Conservation (phyloP, 1,140 invertebrate species). For the Drosophila melanica region DNA sequence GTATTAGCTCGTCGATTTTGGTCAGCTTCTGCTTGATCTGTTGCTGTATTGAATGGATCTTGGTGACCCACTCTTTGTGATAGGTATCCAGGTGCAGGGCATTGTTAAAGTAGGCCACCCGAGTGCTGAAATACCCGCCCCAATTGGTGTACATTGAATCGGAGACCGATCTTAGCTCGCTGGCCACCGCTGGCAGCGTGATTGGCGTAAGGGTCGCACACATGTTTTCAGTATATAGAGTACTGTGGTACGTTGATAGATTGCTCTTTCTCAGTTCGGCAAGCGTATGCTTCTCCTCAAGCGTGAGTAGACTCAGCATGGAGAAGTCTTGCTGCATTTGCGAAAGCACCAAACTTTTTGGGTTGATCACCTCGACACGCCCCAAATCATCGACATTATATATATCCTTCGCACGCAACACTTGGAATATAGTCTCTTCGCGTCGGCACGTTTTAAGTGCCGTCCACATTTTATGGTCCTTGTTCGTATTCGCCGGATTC, state of each 20-base stretch:
- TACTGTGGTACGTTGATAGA: conserved; percentile 58
- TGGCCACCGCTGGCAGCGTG: not conserved
- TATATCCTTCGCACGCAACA: conserved; percentile 85
- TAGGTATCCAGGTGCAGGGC: conserved; percentile 67
- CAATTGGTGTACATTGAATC: not conserved
- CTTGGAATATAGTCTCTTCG: conserved; percentile 90
- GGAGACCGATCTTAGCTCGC: conserved; percentile 8
- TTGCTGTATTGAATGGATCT: conserved; percentile 73
- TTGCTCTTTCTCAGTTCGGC: conserved; percentile 85
- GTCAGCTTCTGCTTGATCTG: conserved; percentile 84
- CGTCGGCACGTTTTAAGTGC: conserved; percentile 87
- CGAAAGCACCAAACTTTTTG: conserved; percentile 45
- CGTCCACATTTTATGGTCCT: conserved; percentile 65
- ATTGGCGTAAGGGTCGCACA: conserved; percentile 85
- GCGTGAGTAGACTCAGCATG: conserved; percentile 85
- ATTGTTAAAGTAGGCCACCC: not conserved
- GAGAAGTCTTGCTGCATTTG: conserved; percentile 67
- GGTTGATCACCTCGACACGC: conserved; percentile 34
- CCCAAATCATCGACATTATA: conserved; percentile 56
- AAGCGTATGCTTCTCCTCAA: conserved; percentile 85
- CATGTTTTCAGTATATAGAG: conserved; percentile 79
- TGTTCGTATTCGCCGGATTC: no score
- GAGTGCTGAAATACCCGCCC: not conserved
- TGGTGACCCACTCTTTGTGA: conserved; percentile 84
- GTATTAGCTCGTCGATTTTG: conserved; percentile 87